phyloP scores from a whole-genome alignment of 2,113 vertebrate species.

The Atrichornis clamosus region DNA sequence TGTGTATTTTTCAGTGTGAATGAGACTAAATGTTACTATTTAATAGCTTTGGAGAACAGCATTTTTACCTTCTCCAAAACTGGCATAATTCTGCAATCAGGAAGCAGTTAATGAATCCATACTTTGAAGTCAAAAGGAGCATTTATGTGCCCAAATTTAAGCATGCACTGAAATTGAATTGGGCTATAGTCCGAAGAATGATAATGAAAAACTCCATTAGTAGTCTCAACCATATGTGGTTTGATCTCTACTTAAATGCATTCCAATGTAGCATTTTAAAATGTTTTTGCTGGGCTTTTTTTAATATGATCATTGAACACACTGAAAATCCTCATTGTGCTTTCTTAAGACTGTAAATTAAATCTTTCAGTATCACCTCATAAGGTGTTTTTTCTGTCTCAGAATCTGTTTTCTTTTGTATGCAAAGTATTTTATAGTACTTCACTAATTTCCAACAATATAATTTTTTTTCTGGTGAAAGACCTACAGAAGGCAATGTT shows the following conservation, averaged over 20 bases:
- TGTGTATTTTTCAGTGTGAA: background rate
- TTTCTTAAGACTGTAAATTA: background rate
- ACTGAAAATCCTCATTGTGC: background rate
- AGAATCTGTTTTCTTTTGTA: background rate
- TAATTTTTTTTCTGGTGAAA: background rate
- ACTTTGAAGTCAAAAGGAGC: background rate
- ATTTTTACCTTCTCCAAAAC: background rate
- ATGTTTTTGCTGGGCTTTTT: background rate
- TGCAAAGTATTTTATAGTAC: background rate
- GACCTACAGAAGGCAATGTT: background rate
- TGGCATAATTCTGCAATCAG: background rate
- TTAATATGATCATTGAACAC: background rate
- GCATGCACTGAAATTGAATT: background rate
- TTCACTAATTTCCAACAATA: background rate
- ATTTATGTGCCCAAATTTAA: background rate
- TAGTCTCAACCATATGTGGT: background rate
- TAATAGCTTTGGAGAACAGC: background rate
- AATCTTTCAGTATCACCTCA: background rate
- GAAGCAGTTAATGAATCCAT: background rate
- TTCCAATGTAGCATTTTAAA: background rate
- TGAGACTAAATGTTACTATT: background rate
- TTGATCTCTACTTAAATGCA: background rate
- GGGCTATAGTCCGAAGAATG: background rate
- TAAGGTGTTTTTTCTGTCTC: background rate
- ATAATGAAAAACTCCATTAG: slow-evolving; percentile 26